Evolutionary conservation across 2,888 invertebrate genomes (phyloP), one percentile per base, ranked within the genome.

Genomic region (Rotaria sp.): DNA sequence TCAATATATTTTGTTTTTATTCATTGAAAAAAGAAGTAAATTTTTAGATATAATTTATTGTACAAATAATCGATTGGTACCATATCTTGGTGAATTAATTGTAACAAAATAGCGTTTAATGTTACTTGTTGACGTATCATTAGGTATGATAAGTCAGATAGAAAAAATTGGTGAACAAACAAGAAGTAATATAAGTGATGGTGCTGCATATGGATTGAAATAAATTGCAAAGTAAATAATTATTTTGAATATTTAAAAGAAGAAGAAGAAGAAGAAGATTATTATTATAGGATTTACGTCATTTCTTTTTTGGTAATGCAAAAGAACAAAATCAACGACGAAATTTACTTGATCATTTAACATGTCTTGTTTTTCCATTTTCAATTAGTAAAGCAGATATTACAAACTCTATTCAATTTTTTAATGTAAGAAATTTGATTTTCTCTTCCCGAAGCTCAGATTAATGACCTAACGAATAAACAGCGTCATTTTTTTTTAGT

Each of bases 121-220:
- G 45, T 80, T 80, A n/a, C 45, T 80, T n/a, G 80, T 80, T 45
- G 86, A 86, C 57, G 59, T 86, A 55, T 85, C 86, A 41, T 41
- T 86, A 10, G 86, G 86, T 35, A 85, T 86, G 67, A 85, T 86
- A 41, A 67, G 85, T 84, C 52, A 85, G 48, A 86, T 86, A 50
- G 86, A 86, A 85, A 86, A 86, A 80, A 75, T 86, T 55, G 86
- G 86, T 21, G 85, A 75, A 85, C 55, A 75, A 80, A 5, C 80
- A 41, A 24, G 80, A 80, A 80, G 80, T 41, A 86, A 84, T 55
- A 75, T 85, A 10, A 85, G 67, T 38, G 80, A 85, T 48, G 50
- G 74, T 84, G 85, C 38, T 48, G 75, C 80, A 13, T 85, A 86
- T 85, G 86, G 86, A 74, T 86, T 59, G 80, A 85, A 48, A 85